phyloP scores from a whole-genome alignment of 1,140 invertebrate species.

The Lordiphosa stackelbergi region DNA sequence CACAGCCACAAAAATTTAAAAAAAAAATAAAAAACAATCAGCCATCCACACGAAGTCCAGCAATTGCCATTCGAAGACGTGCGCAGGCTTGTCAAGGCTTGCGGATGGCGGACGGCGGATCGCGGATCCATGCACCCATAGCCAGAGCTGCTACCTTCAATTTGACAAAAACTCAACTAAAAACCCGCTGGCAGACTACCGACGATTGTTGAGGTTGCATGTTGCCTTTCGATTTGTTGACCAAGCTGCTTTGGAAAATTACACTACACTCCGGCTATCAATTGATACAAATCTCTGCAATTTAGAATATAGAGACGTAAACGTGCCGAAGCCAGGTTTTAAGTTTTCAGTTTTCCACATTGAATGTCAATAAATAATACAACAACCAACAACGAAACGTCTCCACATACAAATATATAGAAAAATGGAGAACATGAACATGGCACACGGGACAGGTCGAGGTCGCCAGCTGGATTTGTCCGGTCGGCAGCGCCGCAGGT shows the following conservation, averaged over 20 bases:
- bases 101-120: conserved; percentile 12
- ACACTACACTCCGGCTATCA: conserved; percentile 50
- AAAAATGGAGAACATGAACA: conserved; percentile 25
- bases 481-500: conserved; percentile 54
- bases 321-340: conserved; percentile 27
- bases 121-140: neutral
- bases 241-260: conserved; percentile 44
- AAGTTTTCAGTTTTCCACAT: conserved; percentile 32
- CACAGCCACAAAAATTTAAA: conserved; percentile 9
- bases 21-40: conserved; percentile 32
- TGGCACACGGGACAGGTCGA: conserved; percentile 64
- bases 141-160: conserved; percentile 40
- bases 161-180: conserved; percentile 46
- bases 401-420: conserved; percentile 10
- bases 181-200: conserved; percentile 36
- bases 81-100: conserved; percentile 66
- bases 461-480: conserved; percentile 40
- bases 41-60: conserved; percentile 34
- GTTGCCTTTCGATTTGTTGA: conserved; percentile 62
- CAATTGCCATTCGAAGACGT: conserved; percentile 60
- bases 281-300: conserved; percentile 69
- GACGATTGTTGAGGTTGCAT: conserved; percentile 42
- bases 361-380: conserved; percentile 73
- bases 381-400: conserved; percentile 11
- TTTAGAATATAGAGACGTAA: conserved; percentile 59